A percentile compares a stretch with the other conserved stretches of the same genome.
phyloP scores from a whole-genome alignment of 2,113 vertebrate species.

The Tachuris rubrigastra region DNA sequence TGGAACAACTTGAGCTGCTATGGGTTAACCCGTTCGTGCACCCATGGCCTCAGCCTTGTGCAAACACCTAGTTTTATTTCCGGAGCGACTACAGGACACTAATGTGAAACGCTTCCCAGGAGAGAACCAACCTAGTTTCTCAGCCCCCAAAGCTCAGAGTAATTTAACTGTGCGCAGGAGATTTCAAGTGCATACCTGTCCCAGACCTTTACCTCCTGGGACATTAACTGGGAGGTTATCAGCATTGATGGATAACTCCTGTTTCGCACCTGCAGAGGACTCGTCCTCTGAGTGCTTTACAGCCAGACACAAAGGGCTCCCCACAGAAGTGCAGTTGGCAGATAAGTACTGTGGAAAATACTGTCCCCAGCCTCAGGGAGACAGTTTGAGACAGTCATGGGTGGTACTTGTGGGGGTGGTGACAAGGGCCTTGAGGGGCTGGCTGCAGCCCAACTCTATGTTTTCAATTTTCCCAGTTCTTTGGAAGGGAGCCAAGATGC shows the following conservation, averaged over 20 bases:
- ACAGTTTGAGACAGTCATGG: neutral
- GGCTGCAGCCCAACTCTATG: accelerated
- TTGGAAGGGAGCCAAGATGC: neutral
- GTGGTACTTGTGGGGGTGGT: neutral
- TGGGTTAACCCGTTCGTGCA: neutral
- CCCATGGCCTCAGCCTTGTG: neutral
- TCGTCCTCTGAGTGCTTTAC: neutral
- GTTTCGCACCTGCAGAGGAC: neutral
- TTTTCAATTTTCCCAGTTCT: neutral
- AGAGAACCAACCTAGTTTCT: constrained; percentile 38
- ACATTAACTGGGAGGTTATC: neutral
- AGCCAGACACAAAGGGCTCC: neutral
- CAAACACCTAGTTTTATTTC: constrained; percentile 32
- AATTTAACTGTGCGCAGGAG: constrained; percentile 7
- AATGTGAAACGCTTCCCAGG: constrained; percentile 23
- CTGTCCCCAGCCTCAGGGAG: neutral
- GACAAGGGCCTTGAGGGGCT: neutral
- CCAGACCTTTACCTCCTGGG: neutral
- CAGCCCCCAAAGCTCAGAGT: neutral
- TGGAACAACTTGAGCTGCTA: neutral
- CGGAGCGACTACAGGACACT: neutral
- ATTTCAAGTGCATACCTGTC: neutral
- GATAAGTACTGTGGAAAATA: neutral
- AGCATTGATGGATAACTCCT: neutral
- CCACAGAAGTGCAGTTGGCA: neutral